phyloP scores from a whole-genome alignment of 2,888 invertebrate genomes.

The Bombylius major region DNA sequence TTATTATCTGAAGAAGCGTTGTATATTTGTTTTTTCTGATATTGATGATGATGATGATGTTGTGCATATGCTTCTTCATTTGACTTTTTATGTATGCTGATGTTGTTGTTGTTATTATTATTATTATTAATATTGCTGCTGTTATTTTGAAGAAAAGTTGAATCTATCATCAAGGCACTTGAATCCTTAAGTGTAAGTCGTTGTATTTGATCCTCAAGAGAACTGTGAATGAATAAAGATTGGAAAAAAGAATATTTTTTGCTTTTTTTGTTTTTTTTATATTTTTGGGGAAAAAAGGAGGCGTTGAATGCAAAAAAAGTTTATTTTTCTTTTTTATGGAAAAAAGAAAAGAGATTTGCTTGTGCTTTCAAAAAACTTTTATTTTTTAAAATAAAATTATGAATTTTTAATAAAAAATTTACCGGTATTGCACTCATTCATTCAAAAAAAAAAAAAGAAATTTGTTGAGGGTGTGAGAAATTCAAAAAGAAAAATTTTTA shows the following conservation, averaged over 20 bases:
- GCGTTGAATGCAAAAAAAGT: background rate
- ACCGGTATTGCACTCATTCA: too few relatives aligned
- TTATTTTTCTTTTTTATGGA: background rate
- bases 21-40: background rate
- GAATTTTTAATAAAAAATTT: too few relatives aligned
- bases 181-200: slow-evolving; percentile 20
- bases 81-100: background rate
- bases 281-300: too few relatives aligned
- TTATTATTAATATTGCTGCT: background rate
- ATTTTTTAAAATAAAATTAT: too few relatives aligned
- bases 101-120: background rate
- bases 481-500: too few relatives aligned
- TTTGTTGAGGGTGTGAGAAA: too few relatives aligned
- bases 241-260: background rate
- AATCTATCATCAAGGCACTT: slow-evolving; percentile 10
- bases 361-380: too few relatives aligned
- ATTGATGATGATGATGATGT: slow-evolving; percentile 2
- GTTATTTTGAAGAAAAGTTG: background rate
- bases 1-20: too few relatives aligned
- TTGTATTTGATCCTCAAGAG: slow-evolving; percentile 21
- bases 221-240: slow-evolving; percentile 1
- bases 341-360: too few relatives aligned
- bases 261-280: background rate
- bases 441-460: too few relatives aligned
- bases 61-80: too few relatives aligned